These are phyloP conservation scores for Andrena hattorfiana DNA, from an alignment of 2,888 invertebrate genomes.

Conservation along the genomic window DNA sequence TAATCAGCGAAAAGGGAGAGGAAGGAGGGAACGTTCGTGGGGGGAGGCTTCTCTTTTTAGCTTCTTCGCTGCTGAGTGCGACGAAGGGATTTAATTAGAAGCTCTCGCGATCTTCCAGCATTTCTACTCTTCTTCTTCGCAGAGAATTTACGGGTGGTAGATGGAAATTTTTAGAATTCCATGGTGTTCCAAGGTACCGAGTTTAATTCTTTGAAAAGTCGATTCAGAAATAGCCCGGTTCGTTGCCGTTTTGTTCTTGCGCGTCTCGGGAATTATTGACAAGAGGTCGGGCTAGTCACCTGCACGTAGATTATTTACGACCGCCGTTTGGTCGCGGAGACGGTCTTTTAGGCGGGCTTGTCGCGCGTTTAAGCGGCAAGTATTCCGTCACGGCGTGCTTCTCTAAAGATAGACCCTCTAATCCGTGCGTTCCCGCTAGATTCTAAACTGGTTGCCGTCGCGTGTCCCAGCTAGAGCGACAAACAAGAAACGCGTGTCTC, in stretches of 20 bases:
- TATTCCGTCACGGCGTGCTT: constrained; percentile 73
- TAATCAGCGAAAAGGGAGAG: not conserved
- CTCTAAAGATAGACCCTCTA: constrained; percentile 77
- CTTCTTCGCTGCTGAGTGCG: too few relatives aligned
- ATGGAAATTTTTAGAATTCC: too few relatives aligned
- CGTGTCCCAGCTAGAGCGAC: constrained; percentile 56
- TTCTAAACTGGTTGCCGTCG: constrained; percentile 66
- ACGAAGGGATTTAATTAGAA: constrained; percentile 1
- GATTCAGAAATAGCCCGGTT: not conserved
- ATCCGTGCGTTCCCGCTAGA: constrained; percentile 68
- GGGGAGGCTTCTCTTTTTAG: not conserved
- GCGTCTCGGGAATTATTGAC: constrained; percentile 1
- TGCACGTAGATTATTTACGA: constrained; percentile 35
- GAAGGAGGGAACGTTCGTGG: not conserved
- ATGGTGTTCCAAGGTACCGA: too few relatives aligned
- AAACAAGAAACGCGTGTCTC: constrained; percentile 41
- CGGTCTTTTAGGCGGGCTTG: constrained; percentile 30
- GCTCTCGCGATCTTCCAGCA: not conserved
- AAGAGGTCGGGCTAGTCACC: not conserved
- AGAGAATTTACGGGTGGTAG: not conserved
- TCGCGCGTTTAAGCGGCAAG: constrained; percentile 49
- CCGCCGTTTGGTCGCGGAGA: constrained; percentile 7
- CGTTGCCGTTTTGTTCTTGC: not conserved
- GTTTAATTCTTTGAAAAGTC: not conserved
- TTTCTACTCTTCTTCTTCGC: not conserved